phyloP scores from a whole-genome alignment of 2,888 invertebrate species.

The Ochlodes sylvanus region DNA sequence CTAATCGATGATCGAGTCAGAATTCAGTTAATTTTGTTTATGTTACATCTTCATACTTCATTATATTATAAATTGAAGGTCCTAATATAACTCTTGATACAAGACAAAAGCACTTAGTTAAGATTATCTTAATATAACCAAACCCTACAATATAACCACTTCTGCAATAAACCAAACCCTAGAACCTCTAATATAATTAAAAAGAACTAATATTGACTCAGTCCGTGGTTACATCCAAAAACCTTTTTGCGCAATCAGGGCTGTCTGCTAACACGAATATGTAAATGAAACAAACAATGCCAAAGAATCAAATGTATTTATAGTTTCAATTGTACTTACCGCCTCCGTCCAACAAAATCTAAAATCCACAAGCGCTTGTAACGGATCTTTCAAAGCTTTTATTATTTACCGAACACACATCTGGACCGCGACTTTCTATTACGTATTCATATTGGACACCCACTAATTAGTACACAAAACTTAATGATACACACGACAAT shows the following conservation, averaged over 20 bases:
- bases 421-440: conserved; percentile 81
- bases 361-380: conserved; percentile 70
- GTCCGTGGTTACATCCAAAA: conserved; percentile 8
- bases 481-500: conserved; percentile 76
- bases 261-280: conserved; percentile 28
- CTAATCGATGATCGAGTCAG: no score
- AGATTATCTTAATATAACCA: background rate
- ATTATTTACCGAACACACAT: conserved; percentile 81
- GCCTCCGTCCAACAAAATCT: conserved; percentile 70
- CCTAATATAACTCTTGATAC: no score
- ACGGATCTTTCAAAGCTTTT: conserved; percentile 71
- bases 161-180: background rate
- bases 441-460: conserved; percentile 82
- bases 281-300: conserved; percentile 35
- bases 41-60: no score
- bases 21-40: no score
- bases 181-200: conserved; percentile 1
- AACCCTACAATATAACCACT: no score
- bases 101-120: no score
- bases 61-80: no score
- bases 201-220: conserved; percentile 8
- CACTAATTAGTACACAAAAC: conserved; percentile 84
- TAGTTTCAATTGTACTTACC: conserved; percentile 58
- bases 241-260: conserved; percentile 23
- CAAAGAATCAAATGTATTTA: conserved; percentile 32